Evolutionary conservation across 2,888 invertebrate genomes (phyloP), one percentile per base, ranked within the genome.

Genomic region (Chrysina gloriosa): DNA sequence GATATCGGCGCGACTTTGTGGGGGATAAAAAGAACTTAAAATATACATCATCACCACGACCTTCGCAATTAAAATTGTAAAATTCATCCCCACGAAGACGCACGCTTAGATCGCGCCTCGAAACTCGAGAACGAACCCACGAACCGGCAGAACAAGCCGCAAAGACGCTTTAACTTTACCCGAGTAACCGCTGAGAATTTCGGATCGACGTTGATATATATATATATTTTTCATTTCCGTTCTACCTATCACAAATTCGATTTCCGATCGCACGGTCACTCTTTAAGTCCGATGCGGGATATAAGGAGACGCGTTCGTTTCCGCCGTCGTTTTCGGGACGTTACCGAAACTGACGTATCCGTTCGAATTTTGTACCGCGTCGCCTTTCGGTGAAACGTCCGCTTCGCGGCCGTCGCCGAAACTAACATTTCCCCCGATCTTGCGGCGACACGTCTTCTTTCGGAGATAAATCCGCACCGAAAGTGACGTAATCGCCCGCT

Each of bases 341-440:
- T 64, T 52, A 3, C 52, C 65, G 52, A 42, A 65, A 25, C 65
- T 65, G 6, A 65, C 65, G 16, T 65, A 65, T 2, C 65, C 65
- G 36, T 50, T 50, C 11, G 52, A 27, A 14, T 11, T 23, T 3
- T 50, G 65, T 14, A 42, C 7, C 19, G n/a, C 11, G n/a, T 65
- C 54, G 3, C 42, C 23, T n/a, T 63, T 64, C 6, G 45, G 16
- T 16, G 27, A 2, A 7, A 19, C 2, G 2, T 11, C 23, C 21
- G 39, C 23, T 14, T n/a, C n/a, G n/a, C n/a, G n/a, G n/a, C n/a
- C 23, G 3, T 63, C 42, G 4, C 42, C 42, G 11, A 39, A 23
- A 27, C n/a, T n/a, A n/a, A n/a, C n/a, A n/a, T n/a, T n/a, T n/a
- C n/a, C n/a, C n/a, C n/a, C n/a, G n/a, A n/a, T n/a, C n/a, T n/a